phyloP scores from a whole-genome alignment of 2,888 invertebrate genomes.

The Patella ulyssiponensis region DNA sequence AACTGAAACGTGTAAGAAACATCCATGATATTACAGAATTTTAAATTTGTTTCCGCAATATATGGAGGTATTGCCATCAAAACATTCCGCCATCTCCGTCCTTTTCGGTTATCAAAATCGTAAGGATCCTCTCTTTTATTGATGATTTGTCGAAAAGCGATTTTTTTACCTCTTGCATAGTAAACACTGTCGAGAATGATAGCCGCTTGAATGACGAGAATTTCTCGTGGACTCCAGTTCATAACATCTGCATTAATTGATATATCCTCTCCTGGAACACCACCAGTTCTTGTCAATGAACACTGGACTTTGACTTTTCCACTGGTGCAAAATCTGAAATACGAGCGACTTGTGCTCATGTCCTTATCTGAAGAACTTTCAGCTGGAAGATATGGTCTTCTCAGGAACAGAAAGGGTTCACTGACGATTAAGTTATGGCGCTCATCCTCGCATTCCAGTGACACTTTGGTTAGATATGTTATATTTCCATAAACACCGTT shows the following conservation, averaged over 20 bases:
- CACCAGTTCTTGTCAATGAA: slow-evolving; percentile 59
- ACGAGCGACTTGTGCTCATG: slow-evolving; percentile 52
- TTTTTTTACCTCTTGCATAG: slow-evolving; percentile 58
- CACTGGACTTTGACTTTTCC: slow-evolving; percentile 62
- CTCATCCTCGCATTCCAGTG: slow-evolving; percentile 62
- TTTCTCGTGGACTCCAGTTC: slow-evolving; percentile 61
- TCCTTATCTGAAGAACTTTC: slow-evolving; percentile 33
- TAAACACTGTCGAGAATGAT: slow-evolving; percentile 67
- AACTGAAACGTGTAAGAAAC: slow-evolving; percentile 67
- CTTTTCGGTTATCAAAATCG: slow-evolving; percentile 61
- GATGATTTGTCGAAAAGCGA: slow-evolving; percentile 60
- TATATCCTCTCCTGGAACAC: slow-evolving; percentile 68
- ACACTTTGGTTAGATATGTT: slow-evolving; percentile 69
- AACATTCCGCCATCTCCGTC: slow-evolving; percentile 68
- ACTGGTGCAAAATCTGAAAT: slow-evolving; percentile 47
- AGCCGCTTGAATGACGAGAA: slow-evolving; percentile 58
- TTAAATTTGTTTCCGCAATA: slow-evolving; percentile 68
- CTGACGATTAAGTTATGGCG: slow-evolving; percentile 65
- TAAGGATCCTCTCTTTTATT: slow-evolving; percentile 69
- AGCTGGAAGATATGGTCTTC: slow-evolving; percentile 47
- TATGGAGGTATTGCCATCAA: slow-evolving; percentile 69
- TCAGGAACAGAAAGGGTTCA: slow-evolving; percentile 69
- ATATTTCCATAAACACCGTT: slow-evolving; percentile 71
- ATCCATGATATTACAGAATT: slow-evolving; percentile 69
- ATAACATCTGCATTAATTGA: slow-evolving; percentile 65